These are phyloP conservation scores for Pseudoatta argentina DNA, from an alignment of 1,140 invertebrate genomes.

Conservation along the genomic window DNA sequence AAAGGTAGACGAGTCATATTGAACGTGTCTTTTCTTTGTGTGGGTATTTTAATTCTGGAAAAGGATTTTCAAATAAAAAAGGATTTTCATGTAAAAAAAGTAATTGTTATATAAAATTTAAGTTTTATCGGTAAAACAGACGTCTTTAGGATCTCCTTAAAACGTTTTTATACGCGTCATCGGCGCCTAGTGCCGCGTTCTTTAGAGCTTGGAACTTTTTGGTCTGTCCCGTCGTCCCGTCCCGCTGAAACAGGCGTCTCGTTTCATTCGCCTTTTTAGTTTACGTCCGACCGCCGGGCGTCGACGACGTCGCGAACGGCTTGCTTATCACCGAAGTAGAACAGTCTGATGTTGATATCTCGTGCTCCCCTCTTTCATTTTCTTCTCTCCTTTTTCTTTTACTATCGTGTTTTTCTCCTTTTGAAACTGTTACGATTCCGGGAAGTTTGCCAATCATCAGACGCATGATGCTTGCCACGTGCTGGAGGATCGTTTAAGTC, in stretches of 20 bases:
- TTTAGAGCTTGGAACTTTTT: constrained; percentile 61
- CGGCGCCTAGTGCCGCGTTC: constrained; percentile 4
- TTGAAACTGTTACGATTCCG: background rate
- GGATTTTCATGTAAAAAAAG: too few species aligned
- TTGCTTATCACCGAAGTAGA: constrained; percentile 17
- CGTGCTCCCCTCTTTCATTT: background rate
- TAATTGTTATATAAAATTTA: too few species aligned
- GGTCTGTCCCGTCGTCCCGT: constrained; percentile 33
- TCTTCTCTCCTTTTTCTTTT: background rate
- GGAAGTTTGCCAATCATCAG: background rate
- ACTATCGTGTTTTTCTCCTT: background rate
- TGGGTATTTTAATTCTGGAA: too few species aligned
- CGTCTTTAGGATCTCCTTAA: too few species aligned
- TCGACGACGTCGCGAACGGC: constrained; percentile 48
- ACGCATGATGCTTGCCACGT: constrained; percentile 12
- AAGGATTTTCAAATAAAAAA: too few species aligned
- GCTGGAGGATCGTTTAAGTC: constrained; percentile 22
- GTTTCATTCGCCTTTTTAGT: constrained; percentile 59
- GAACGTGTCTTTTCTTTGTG: too few species aligned
- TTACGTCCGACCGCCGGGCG: constrained; percentile 43
- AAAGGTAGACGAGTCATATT: too few species aligned
- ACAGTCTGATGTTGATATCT: background rate
- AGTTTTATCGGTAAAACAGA: too few species aligned
- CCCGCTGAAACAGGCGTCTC: background rate
- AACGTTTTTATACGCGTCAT: background rate